phyloP scores from a whole-genome alignment of 2,113 vertebrate species.

The Anarhynchus alexandrinus region DNA sequence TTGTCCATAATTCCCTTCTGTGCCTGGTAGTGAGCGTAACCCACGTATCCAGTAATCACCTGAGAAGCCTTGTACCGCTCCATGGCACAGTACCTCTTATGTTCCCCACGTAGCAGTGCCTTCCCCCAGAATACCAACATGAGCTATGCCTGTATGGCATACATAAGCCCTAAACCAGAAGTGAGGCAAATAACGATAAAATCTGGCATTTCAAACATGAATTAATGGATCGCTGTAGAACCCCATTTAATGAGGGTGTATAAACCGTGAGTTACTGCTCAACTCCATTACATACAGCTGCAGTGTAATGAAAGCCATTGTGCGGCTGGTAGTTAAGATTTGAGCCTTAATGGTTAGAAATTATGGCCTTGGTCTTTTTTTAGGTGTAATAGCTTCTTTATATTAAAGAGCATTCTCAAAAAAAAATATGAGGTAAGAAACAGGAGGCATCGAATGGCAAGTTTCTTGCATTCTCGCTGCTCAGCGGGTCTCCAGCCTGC shows the following conservation, averaged over 20 bases:
- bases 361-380: constrained; percentile 27
- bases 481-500: not conserved
- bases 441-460: not conserved
- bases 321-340: constrained; percentile 28
- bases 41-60: not conserved
- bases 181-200: constrained; percentile 60
- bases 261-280: constrained; percentile 66
- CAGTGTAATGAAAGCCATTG: constrained; percentile 52
- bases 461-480: not conserved
- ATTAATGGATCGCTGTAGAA: constrained; percentile 58
- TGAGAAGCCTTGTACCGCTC: not conserved
- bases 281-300: constrained; percentile 39
- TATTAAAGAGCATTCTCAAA: constrained; percentile 32
- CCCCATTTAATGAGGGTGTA: constrained; percentile 49
- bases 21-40: not conserved
- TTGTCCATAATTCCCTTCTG: not conserved
- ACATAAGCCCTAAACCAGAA: constrained; percentile 38
- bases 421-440: not conserved
- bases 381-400: constrained; percentile 31
- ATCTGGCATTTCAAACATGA: constrained; percentile 60
- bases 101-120: not conserved
- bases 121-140: not conserved
- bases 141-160: not conserved
- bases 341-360: constrained; percentile 51
- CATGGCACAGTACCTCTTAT: not conserved